Evolutionary conservation across 1,140 invertebrate species (phyloP), one percentile per base, ranked within the genome.

Genomic region (Magallana gigas): DNA sequence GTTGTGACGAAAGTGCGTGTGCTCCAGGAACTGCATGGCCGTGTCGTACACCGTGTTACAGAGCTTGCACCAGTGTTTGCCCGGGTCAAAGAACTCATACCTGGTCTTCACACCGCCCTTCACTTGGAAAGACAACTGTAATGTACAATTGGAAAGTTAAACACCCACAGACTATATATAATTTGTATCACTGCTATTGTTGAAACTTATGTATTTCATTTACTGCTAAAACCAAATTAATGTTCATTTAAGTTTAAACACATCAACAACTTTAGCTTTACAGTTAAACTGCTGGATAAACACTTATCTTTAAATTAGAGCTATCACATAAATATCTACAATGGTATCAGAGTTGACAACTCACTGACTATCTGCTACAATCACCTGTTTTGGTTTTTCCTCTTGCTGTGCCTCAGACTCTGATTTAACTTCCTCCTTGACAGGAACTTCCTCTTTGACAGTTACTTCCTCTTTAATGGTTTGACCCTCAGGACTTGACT

Each of bases 61-160:
- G 8, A 71, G 23, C 82, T 90, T 88, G 87, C 93, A 94, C 93
- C 93, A 94, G 86, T 94, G 93, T 85, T 88, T 90, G 12, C 93
- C 93, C 12, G 88, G 90, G 85, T 94, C 93, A 88, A 92, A 91
- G 90, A 92, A 94, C 64, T 93, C 91, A 85, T 91, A 92, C 18
- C 86, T 85, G n/a, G 90, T 62, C 48, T 62, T 84, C 57, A 18
- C 18, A 16, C 9, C 83, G 23, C 56, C 57, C 58, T 84, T 84
- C 36, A 84, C 58, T 84, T 62, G 83, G 23, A 84, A 84, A 29
- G 83, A 36, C 12, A 60, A 11, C 83, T 84, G 83, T 18, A 84
- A 84, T 18, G 60, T 16, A 62, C 16, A 62, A 29, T 16, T 36
- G 36, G 36, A 36, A 36, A 36, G 36, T 36, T 36, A 36, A 36